These are phyloP conservation scores for Polypterus bichir DNA, from an alignment of 2,113 vertebrate species.

Conservation along the genomic window DNA sequence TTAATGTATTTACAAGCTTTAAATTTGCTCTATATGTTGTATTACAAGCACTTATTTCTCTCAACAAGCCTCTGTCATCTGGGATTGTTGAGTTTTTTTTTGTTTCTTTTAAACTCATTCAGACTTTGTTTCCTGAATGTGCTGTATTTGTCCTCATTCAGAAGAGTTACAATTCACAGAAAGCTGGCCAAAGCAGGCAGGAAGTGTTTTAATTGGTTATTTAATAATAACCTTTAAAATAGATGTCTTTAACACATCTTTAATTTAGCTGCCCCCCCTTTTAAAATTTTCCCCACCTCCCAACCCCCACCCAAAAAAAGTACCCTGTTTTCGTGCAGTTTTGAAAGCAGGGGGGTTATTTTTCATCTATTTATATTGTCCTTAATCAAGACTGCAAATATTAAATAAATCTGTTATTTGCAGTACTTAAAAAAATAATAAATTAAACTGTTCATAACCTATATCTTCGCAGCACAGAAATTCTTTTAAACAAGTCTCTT, in stretches of 20 bases:
- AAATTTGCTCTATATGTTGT: constrained; percentile 78
- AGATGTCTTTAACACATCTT: constrained; percentile 21
- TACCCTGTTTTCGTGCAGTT: constrained; percentile 53
- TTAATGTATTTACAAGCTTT: constrained; percentile 98
- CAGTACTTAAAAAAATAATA: constrained; percentile 97
- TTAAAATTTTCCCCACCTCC: constrained; percentile 26
- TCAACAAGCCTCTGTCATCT: constrained; percentile 36
- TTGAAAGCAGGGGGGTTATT: constrained; percentile 43
- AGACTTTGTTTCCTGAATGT: constrained; percentile 38
- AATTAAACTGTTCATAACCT: constrained; percentile 88
- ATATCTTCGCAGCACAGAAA: constrained; percentile 48
- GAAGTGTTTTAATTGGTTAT: constrained; percentile 37
- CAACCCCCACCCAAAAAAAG: constrained; percentile 46
- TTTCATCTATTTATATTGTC: constrained; percentile 49
- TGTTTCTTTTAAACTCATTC: constrained; percentile 27
- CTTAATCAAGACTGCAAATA: constrained; percentile 79
- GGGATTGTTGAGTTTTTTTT: constrained; percentile 33
- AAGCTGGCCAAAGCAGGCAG: constrained; percentile 71
- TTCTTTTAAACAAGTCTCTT: constrained; percentile 64
- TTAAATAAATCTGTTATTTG: constrained; percentile 91
- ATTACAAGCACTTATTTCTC: constrained; percentile 65
- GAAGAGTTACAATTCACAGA: constrained; percentile 52
- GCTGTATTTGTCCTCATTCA: constrained; percentile 47
- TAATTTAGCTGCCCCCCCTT: constrained; percentile 26
- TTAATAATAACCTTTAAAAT: constrained; percentile 37